phyloP scores from a whole-genome alignment of 1,140 invertebrate genomes.

The Cotesia typhae region DNA sequence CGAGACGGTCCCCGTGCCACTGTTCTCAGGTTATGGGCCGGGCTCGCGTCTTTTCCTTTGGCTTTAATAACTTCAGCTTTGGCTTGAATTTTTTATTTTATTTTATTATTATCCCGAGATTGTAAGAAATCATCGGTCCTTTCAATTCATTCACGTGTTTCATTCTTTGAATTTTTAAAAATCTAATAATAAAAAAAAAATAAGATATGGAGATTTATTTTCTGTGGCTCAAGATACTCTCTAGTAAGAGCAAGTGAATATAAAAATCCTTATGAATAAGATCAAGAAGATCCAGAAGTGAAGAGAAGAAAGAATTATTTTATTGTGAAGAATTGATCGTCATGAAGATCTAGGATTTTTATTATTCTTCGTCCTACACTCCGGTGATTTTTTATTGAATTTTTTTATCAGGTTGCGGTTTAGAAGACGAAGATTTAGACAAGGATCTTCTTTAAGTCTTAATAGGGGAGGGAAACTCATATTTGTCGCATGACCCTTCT shows the following conservation, averaged over 20 bases:
- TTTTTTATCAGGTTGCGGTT: too few species aligned
- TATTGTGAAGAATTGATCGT: constrained; percentile 44
- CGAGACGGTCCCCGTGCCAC: constrained; percentile 50
- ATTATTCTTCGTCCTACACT: not conserved
- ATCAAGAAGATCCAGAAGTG: constrained; percentile 10
- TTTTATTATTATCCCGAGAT: constrained; percentile 21
- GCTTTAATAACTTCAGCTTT: not conserved
- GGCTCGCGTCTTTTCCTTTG: constrained; percentile 15
- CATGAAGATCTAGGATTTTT: constrained; percentile 40
- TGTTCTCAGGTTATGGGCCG: constrained; percentile 16
- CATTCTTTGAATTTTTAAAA: constrained; percentile 39
- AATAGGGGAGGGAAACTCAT: constrained; percentile 1
- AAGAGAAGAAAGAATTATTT: constrained; percentile 6
- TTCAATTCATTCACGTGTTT: constrained; percentile 33
- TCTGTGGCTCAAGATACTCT: constrained; percentile 10
- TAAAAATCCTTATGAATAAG: not conserved
- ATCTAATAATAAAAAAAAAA: constrained; percentile 43
- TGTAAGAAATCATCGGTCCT: constrained; percentile 46
- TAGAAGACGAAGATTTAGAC: too few species aligned
- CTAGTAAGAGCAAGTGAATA: not conserved
- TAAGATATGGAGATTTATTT: constrained; percentile 57
- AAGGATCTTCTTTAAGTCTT: not conserved
- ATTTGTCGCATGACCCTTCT: not conserved
- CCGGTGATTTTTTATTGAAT: not conserved
- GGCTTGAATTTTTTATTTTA: constrained; percentile 31